Evolutionary conservation across 2,888 invertebrate species (phyloP), one percentile per base, ranked within the genome.

Genomic region (Eupithecia dodoneata): DNA sequence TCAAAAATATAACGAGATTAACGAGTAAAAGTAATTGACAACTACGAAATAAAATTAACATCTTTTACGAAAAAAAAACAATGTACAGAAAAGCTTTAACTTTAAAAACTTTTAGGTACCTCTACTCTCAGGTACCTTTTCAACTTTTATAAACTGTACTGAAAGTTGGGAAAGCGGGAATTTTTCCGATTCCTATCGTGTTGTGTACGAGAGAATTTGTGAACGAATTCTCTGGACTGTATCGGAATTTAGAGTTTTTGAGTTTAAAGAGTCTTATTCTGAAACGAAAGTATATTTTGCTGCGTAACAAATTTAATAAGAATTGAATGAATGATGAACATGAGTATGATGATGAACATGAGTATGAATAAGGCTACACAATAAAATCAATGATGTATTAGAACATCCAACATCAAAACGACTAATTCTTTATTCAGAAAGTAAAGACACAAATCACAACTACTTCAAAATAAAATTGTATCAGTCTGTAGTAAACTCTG

Each of bases 141-240:
- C 47, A 70, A 70, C 47, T 70, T 47, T 12, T 49, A 70, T 47
- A 73, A 79, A 79, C 79, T 79, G 73, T 71, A 79, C 82, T 74
- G 74, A 3, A 74, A 76, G 76, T 79, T 75, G 72, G 72, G 65
- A 72, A 74, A 76, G 66, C 73, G 63, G 69, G 72, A 72, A 76
- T 79, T 79, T 74, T 42, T 70, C 44, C 70, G 70, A 69, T 72
- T 76, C 72, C 72, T 71, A 73, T 76, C 55, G 63, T 15, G 70
- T 72, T 83, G 71, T 81, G 79, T 79, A 73, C 80, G 70, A n/a
- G 67, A 71, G 67, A 73, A 74, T 72, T 72, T 73, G 45, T 65
- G 52, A 44, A 42, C 18, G 67, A 66, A 42, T 66, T 42, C 30
- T 63, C 30, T 30, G 30, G 30, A 63, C 63, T 63, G 30, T 63